phyloP scores from a whole-genome alignment of 2,797 vertebrate species.

The Mus spretus region DNA sequence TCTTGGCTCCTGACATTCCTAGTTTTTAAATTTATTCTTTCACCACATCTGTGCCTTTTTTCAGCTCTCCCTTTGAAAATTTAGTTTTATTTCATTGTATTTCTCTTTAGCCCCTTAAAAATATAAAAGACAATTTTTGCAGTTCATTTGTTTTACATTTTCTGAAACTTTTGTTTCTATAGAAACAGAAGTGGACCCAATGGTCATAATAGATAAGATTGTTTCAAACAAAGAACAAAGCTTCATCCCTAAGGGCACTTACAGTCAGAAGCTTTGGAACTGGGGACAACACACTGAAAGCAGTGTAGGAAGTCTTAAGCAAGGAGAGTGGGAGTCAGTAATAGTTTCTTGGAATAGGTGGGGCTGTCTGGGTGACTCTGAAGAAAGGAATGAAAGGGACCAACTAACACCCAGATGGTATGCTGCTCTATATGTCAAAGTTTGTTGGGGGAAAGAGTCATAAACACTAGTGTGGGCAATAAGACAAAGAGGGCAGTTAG shows the following conservation, averaged over 20 bases:
- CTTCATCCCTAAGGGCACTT: slow-evolving; percentile 31
- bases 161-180: slow-evolving; percentile 72
- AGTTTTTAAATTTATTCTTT: slow-evolving; percentile 50
- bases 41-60: background rate
- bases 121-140: slow-evolving; percentile 45
- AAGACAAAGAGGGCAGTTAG: slow-evolving; percentile 63
- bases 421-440: slow-evolving; percentile 69
- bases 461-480: slow-evolving; percentile 18
- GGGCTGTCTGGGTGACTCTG: slow-evolving; percentile 50
- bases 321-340: background rate
- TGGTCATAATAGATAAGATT: slow-evolving; percentile 63
- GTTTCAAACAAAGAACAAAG: slow-evolving; percentile 78
- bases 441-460: slow-evolving; percentile 21
- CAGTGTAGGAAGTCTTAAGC: slow-evolving; percentile 6
- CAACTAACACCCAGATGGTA: slow-evolving; percentile 12
- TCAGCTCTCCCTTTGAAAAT: slow-evolving; percentile 54
- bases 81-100: background rate
- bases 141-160: slow-evolving; percentile 43
- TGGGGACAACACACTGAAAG: background rate
- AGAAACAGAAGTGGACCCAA: slow-evolving; percentile 60
- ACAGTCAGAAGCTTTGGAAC: slow-evolving; percentile 4
- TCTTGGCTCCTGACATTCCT: background rate
- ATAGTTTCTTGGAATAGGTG: slow-evolving; percentile 62
- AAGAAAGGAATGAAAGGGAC: slow-evolving; percentile 58
- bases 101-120: slow-evolving; percentile 41